Percentiles rank a stretch among this genome's conserved stretches.
These are phyloP conservation scores for Cydia pomonella DNA, from an alignment of 1,140 invertebrate species.

Conservation along the genomic window DNA sequence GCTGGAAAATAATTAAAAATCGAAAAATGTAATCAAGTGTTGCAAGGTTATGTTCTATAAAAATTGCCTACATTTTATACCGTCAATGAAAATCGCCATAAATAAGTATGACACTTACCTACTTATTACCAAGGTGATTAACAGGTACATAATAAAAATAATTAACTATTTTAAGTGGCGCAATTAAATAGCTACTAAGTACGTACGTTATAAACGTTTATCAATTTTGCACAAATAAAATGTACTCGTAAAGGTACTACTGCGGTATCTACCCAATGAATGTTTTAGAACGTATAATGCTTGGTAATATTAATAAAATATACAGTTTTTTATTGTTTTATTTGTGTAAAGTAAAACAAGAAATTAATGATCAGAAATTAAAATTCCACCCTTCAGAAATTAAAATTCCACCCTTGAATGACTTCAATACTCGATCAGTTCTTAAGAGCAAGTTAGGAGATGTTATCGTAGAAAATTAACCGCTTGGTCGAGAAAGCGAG, in stretches of 20 bases:
- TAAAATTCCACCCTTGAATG: neutral
- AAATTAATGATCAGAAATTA: neutral
- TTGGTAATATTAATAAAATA: neutral
- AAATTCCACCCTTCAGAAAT: neutral
- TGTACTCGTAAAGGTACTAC: neutral
- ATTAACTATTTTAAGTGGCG: neutral
- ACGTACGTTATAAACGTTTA: neutral
- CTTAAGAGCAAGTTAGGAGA: neutral
- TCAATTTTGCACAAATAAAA: neutral
- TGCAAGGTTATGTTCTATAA: neutral
- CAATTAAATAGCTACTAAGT: neutral
- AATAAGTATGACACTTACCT: neutral
- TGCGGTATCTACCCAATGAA: neutral
- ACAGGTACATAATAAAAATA: neutral
- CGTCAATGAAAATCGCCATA: conserved; percentile 4
- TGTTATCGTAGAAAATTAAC: conserved; percentile 6
- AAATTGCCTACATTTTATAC: neutral
- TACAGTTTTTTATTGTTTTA: neutral
- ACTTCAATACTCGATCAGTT: neutral
- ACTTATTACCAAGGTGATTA: neutral
- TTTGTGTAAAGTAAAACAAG: neutral
- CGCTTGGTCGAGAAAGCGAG: neutral
- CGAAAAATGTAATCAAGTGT: neutral
- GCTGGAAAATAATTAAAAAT: conserved; percentile 32
- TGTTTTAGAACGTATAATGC: neutral